Percentiles rank a stretch among this genome's conserved stretches.
Evolutionary conservation across 2,888 invertebrate species (phyloP).

Genomic region (Nymphalis c-album): DNA sequence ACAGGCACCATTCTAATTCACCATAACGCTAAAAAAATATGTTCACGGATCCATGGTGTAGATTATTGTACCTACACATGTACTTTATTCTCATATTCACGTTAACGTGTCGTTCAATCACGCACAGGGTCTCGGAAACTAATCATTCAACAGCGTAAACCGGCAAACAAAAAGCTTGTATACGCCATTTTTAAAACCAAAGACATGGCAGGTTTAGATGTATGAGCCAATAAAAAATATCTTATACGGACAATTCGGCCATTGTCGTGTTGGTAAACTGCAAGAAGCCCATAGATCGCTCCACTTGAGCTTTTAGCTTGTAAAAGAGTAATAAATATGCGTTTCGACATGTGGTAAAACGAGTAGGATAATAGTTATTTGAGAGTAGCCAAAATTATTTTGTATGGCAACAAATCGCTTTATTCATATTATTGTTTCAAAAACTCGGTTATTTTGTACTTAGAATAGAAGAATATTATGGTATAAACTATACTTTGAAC

Average conservation of each 20-base stretch:
- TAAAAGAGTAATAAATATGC: constrained; percentile 79
- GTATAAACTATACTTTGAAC: no score
- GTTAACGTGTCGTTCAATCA: constrained; percentile 67
- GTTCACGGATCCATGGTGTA: constrained; percentile 76
- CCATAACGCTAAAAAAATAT: constrained; percentile 78
- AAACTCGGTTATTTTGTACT: neutral
- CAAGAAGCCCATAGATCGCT: constrained; percentile 80
- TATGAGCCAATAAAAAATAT: constrained; percentile 81
- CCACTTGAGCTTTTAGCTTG: constrained; percentile 76
- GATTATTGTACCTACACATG: constrained; percentile 79
- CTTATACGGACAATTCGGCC: constrained; percentile 79
- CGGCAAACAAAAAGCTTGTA: constrained; percentile 84
- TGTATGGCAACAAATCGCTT: constrained; percentile 53
- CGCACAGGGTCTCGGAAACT: constrained; percentile 69
- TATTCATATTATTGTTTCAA: neutral
- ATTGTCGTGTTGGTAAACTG: constrained; percentile 82
- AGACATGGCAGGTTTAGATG: constrained; percentile 80
- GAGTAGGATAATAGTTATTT: constrained; percentile 70
- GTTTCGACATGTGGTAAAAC: constrained; percentile 76
- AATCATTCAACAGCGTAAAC: constrained; percentile 77
- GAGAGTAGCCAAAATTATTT: constrained; percentile 51
- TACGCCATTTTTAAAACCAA: constrained; percentile 84
- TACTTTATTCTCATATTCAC: constrained; percentile 81
- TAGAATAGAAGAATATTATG: neutral
- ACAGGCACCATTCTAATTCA: constrained; percentile 82